Conservation (phyloP, 2,797 vertebrate genomes). For the Agapornis canus region DNA sequence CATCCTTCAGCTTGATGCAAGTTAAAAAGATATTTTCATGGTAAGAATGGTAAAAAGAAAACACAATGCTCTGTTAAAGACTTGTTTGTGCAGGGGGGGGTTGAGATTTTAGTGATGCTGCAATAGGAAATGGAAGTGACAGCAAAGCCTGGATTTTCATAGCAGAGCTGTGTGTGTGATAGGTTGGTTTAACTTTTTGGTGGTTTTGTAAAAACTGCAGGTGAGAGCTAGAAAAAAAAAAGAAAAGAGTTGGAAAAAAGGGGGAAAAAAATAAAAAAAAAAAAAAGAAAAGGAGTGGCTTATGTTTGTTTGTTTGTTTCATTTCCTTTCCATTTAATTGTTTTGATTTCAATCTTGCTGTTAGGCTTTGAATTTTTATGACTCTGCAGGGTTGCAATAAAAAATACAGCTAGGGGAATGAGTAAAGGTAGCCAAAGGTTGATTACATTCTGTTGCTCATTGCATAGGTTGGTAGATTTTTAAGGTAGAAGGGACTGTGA, state of each 20-base stretch:
- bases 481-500: not conserved
- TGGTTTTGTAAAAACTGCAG: not conserved
- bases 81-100: not conserved
- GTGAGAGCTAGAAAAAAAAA: not conserved
- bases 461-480: not conserved
- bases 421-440: not conserved
- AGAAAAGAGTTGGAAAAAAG: fast-evolving
- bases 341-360: not conserved
- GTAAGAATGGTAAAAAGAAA: not conserved
- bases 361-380: not conserved
- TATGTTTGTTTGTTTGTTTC: not conserved
- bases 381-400: not conserved
- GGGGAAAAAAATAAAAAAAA: not conserved
- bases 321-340: not conserved
- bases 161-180: not conserved
- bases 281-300: not conserved
- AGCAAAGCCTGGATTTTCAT: not conserved
- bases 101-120: not conserved
- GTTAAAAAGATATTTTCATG: not conserved
- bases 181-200: not conserved
- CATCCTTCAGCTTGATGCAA: not conserved
- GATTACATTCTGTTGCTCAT: not conserved
- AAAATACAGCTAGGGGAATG: not conserved
- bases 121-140: not conserved
- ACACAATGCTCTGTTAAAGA: not conserved